Evolutionary conservation across 2,797 vertebrate species (phyloP), one percentile per base, ranked within the genome.

Genomic region (Remorina albescens): DNA sequence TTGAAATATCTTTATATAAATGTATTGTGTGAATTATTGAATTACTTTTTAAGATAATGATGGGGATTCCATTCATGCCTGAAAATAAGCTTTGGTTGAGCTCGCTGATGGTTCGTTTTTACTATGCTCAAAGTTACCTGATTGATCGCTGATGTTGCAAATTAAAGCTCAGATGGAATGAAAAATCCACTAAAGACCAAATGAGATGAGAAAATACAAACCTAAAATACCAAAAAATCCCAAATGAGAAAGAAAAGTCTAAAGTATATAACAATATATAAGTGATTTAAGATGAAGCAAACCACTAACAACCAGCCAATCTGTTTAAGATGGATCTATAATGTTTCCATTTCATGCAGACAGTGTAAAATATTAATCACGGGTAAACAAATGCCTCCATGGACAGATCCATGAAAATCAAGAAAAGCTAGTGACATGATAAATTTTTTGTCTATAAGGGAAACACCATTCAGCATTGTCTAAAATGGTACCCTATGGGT

Each of bases 401-500:
- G 42, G 46, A 67, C 42, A 66, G 37, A 26, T 23, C 37, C 55
- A 64, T 9, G 60, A n/a, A 26, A 21, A 47, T 63, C 46, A 68
- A 51, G 34, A 55, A 55, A 42, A 63, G 25, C 50, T 50, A 36
- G 34, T 19, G 16, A 62, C 56, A 65, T 28, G 34, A 55, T 67
- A 66, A 2, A 4, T 67, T 74, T 74, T 36, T 67, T 55, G 36
- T 60, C 42, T 23, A 57, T 11, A 62, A 75, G 54, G 51, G 10
- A 81, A 73, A 74, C 46, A 58, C 39, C 21, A 71, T 79, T 70
- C 49, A 46, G 36, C 18, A 50, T 79, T 65, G 67, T 74, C 39
- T 70, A 26, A 82, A 83, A 80, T 79, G 69, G 56, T 69, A 61
- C 51, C 61, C 12, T 55, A 55, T 83, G 32, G 70, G 12, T 58